A percentile compares a stretch with the other conserved stretches of the same genome.
These are phyloP conservation scores for Phainopepla nitens DNA, from an alignment of 2,113 vertebrate genomes.

Conservation along the genomic window DNA sequence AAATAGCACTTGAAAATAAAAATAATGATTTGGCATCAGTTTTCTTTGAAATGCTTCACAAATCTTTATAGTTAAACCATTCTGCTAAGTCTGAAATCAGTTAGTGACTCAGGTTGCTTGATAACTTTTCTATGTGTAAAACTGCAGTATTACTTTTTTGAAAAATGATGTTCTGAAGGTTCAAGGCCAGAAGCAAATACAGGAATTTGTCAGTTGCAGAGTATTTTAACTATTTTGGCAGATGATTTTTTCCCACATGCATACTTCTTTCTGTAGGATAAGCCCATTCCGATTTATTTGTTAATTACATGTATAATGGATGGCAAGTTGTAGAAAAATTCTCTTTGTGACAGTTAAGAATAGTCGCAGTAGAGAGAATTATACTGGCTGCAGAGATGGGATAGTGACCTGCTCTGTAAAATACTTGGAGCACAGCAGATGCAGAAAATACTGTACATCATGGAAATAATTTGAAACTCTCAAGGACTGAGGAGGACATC, in stretches of 20 bases:
- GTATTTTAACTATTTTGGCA: not conserved
- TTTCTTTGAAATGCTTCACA: not conserved
- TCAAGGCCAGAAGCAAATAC: not conserved
- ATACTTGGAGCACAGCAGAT: not conserved
- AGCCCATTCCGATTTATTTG: not conserved
- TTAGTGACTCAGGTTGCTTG: not conserved
- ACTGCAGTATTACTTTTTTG: not conserved
- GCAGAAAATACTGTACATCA: not conserved
- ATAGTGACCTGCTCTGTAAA: not conserved
- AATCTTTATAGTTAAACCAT: not conserved
- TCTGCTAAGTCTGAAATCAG: not conserved
- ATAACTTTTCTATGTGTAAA: not conserved
- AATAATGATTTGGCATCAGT: not conserved
- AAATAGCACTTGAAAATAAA: not conserved
- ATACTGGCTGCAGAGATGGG: not conserved
- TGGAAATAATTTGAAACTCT: not conserved
- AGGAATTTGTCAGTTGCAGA: not conserved
- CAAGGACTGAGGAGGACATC: not conserved
- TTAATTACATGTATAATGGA: not conserved
- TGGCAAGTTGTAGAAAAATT: not conserved
- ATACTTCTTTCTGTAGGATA: not conserved
- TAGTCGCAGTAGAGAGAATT: not conserved
- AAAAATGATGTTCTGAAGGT: not conserved
- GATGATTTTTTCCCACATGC: not conserved
- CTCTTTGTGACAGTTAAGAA: not conserved